Percentiles rank a stretch among this genome's conserved stretches.
phyloP scores from a whole-genome alignment of 1,140 invertebrate species.

The Drosophila mauritiana region DNA sequence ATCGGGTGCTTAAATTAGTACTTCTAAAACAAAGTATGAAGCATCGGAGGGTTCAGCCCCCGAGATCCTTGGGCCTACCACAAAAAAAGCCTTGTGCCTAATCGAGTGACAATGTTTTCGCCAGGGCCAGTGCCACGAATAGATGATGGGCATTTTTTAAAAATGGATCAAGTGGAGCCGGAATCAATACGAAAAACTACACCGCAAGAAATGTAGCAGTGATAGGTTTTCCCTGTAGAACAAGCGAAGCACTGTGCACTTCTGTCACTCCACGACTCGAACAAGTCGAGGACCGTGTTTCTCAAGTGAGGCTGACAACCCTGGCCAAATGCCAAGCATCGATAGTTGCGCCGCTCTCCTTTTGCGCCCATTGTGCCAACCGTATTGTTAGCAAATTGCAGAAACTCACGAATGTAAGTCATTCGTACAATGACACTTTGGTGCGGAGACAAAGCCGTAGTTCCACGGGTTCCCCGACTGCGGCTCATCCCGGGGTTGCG shows the following conservation, averaged over 20 bases:
- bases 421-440: constrained; percentile 76
- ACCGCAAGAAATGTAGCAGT: no score
- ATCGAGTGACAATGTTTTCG: constrained; percentile 34
- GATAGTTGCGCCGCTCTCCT: constrained; percentile 27
- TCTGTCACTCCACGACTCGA: neutral
- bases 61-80: constrained; percentile 21
- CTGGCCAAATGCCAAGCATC: constrained; percentile 43
- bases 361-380: constrained; percentile 6
- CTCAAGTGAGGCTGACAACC: constrained; percentile 13
- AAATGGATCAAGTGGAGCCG: neutral
- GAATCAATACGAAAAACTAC: constrained; percentile 12
- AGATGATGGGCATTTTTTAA: constrained; percentile 9
- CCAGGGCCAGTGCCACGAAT: constrained; percentile 21
- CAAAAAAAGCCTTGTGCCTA: constrained; percentile 47
- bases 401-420: constrained; percentile 63
- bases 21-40: constrained; percentile 33
- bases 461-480: neutral
- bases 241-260: neutral
- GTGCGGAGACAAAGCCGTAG: constrained; percentile 35
- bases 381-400: constrained; percentile 40
- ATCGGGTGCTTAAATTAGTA: constrained; percentile 23
- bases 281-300: constrained; percentile 4
- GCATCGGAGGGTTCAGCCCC: neutral
- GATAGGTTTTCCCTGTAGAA: neutral
- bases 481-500: neutral